A percentile compares a stretch with the other conserved stretches of the same genome.
Conservation (phyloP, 1,140 invertebrate genomes). For the Meteorus sp. region DNA sequence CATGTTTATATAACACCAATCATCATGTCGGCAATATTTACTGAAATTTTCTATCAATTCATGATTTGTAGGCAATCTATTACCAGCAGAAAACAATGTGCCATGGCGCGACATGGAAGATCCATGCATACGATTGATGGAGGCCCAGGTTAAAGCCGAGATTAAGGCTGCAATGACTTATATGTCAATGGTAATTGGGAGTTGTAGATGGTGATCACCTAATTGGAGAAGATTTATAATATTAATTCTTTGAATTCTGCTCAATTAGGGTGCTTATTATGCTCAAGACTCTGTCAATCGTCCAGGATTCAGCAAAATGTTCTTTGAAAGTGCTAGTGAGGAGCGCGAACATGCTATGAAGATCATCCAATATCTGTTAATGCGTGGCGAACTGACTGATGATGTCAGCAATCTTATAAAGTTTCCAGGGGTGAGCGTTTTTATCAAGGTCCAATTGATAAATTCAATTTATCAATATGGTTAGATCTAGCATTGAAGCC, state of each 20-base stretch:
- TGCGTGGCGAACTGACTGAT: conserved; percentile 77
- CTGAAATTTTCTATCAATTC: too few species aligned
- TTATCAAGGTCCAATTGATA: too few species aligned
- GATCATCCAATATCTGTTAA: conserved; percentile 86
- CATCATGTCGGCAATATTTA: too few species aligned
- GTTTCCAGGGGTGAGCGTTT: conserved; percentile 62
- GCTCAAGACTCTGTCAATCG: conserved; percentile 76
- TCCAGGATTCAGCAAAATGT: conserved; percentile 87
- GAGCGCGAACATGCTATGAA: conserved; percentile 90
- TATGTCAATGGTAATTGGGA: conserved; percentile 73
- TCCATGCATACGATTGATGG: conserved; percentile 65
- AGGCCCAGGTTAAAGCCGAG: conserved; percentile 75
- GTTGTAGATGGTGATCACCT: background rate
- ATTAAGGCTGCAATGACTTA: conserved; percentile 79
- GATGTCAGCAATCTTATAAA: conserved; percentile 68
- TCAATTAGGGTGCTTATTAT: conserved; percentile 75
- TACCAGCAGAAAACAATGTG: conserved; percentile 44
- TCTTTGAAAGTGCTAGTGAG: conserved; percentile 82
- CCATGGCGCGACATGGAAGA: conserved; percentile 69
- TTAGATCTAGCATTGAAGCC: too few species aligned
- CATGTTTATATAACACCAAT: too few species aligned
- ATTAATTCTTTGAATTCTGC: conserved; percentile 9
- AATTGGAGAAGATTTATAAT: background rate
- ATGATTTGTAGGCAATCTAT: conserved; percentile 40
- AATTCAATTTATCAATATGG: too few species aligned